Base-by-base conservation (phyloP, 2,797 vertebrate genomes). In the Craterocephalus amniculus region DNA sequence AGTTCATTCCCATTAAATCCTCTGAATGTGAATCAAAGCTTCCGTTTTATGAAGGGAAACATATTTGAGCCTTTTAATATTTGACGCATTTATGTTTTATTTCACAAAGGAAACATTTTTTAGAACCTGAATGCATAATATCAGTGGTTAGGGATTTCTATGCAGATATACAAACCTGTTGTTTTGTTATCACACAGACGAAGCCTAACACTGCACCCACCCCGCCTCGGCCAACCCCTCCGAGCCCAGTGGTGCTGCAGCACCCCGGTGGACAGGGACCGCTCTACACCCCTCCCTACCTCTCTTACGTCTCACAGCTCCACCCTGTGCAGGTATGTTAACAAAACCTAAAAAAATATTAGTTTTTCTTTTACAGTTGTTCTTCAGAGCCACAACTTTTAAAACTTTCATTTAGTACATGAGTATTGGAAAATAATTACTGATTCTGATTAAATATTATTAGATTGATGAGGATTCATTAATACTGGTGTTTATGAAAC, bases 221-320 rank as follows among this genome's bases (percentile, higher is more conserved):
- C 74, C 92, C 96, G 56, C 90, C 96, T 60, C 90, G 95, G 76
- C 89, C 95, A 67, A 96, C 95, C 32, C 96, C 96, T 38, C 95
- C 94, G 24, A 96, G 96, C 77, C 95, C 96, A 0, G 95, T 97
- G 83, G 93, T 96, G 63, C 92, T 97, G 73, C 95, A 95, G 89
- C 95, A 95, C 57, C 92, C 95, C 3, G 93, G 91, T 0, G 89
- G 94, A 59, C 96, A 97, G 89, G 95, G 93, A 9, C 82, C 93
- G 4, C 91, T 98, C 48, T 98, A 96, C 72, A 96, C 94, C 64
- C 9, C 94, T 40, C 95, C 94, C 55, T 98, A 97, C 87, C 95
- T 97, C 74, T 95, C 95, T 70, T 97, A 96, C 51, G 93, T 96
- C 57, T 95, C 95, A 63, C 94, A 93, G 85, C 95, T 95, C 67